Conservation (phyloP, 2,888 invertebrate species). For the Orchesella flavescens region DNA sequence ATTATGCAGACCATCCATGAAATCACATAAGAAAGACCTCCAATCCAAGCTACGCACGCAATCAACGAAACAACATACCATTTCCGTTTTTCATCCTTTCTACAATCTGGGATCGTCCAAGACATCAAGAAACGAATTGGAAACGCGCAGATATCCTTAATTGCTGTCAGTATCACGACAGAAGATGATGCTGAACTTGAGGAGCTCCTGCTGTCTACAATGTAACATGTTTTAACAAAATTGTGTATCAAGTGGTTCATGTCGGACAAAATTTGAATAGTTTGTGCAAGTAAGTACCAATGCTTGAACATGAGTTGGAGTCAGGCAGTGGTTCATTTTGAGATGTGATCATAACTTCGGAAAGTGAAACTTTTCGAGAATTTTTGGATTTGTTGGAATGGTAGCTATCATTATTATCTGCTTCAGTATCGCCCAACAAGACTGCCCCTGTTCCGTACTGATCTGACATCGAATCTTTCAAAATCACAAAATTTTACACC, state of each 20-base stretch:
- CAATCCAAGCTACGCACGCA: conserved; percentile 96
- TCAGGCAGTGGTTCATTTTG: neutral
- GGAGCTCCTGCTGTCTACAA: conserved; percentile 11
- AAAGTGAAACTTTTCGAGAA: conserved; percentile 38
- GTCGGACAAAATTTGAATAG: neutral
- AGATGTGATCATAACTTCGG: neutral
- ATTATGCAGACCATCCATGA: conserved; percentile 97
- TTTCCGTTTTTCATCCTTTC: conserved; percentile 85
- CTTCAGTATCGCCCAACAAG: neutral
- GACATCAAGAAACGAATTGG: conserved; percentile 88
- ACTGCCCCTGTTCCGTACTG: neutral
- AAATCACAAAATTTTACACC: no score
- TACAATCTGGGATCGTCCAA: conserved; percentile 92
- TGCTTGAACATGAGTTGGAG: conserved; percentile 14
- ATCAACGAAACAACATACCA: conserved; percentile 92
- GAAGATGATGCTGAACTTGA: conserved; percentile 30
- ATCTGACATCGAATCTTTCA: neutral
- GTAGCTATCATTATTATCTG: neutral
- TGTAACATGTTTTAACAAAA: neutral
- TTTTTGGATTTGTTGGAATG: neutral
- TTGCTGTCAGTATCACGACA: neutral
- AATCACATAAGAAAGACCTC: conserved; percentile 90
- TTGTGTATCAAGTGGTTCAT: neutral
- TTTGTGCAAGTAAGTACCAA: neutral
- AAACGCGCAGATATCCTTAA: conserved; percentile 32